Percentiles rank a stretch among this genome's conserved stretches.
Conservation (phyloP, 2,113 vertebrate species). For the Xiphias gladius region DNA sequence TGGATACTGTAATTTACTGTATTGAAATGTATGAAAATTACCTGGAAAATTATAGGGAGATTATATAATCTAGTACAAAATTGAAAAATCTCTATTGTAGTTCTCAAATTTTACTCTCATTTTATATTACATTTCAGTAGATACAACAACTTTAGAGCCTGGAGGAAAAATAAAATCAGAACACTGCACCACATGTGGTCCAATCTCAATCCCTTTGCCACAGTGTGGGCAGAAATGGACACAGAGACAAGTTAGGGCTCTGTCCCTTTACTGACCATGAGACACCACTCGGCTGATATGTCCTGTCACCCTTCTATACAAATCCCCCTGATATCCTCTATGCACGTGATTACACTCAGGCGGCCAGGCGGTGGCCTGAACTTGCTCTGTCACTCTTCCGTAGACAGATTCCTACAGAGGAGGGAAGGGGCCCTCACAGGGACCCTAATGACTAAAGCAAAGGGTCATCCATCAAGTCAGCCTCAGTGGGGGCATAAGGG, state of each 20-base stretch:
- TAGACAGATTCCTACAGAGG: slow-evolving; percentile 72
- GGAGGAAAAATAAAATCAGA: slow-evolving; percentile 38
- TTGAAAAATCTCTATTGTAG: slow-evolving; percentile 4
- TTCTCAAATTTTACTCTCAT: background rate
- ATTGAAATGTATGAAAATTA: slow-evolving; percentile 44
- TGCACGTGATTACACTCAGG: slow-evolving; percentile 60
- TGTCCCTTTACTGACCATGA: slow-evolving; percentile 59
- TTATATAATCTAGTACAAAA: slow-evolving; percentile 13
- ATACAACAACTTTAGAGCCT: slow-evolving; percentile 27
- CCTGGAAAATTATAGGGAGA: slow-evolving; percentile 9
- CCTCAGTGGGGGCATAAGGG: slow-evolving; percentile 79
- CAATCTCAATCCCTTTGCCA: slow-evolving; percentile 26
- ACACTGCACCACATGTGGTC: slow-evolving; percentile 30
- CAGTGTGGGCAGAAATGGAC: slow-evolving; percentile 15
- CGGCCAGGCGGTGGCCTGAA: slow-evolving; percentile 67
- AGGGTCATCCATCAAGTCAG: slow-evolving; percentile 82
- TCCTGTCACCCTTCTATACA: slow-evolving; percentile 78
- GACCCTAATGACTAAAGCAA: slow-evolving; percentile 80
- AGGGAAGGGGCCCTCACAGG: slow-evolving; percentile 71
- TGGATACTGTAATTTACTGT: slow-evolving; percentile 52
- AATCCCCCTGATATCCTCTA: slow-evolving; percentile 71
- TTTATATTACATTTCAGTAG: background rate
- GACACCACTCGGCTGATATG: slow-evolving; percentile 61
- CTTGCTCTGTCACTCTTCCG: slow-evolving; percentile 70
- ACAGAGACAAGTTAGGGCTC: slow-evolving; percentile 43